A percentile compares a stretch with the other conserved stretches of the same genome.
Evolutionary conservation across 1,140 invertebrate species (phyloP).

Genomic region (Pantala flavescens): DNA sequence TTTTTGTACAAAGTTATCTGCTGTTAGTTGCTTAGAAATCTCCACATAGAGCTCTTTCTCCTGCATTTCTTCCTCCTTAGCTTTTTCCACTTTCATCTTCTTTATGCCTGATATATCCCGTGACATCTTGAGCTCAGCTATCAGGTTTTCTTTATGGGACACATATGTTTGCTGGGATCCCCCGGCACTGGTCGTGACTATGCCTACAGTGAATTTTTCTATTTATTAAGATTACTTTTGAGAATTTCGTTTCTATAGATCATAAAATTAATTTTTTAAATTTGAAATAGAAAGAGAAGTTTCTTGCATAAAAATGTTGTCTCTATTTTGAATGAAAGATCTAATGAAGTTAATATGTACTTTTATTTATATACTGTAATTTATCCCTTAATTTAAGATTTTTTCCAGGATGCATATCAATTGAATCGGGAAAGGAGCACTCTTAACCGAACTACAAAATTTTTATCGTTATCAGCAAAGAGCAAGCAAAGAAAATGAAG

Average conservation of each 20-base stretch:
- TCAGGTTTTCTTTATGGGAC: constrained; percentile 70
- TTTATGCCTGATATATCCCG: constrained; percentile 82
- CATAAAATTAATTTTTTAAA: constrained; percentile 31
- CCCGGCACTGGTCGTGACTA: background rate
- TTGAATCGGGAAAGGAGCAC: too few species aligned
- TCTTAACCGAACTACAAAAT: too few species aligned
- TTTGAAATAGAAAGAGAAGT: too few species aligned
- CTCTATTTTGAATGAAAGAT: too few species aligned
- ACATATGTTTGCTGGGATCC: constrained; percentile 44
- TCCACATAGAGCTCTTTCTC: constrained; percentile 72
- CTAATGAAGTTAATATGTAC: too few species aligned
- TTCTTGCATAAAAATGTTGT: too few species aligned
- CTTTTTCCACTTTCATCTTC: constrained; percentile 78
- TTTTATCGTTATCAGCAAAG: constrained; percentile 24
- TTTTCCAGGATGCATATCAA: too few species aligned
- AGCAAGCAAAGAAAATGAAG: background rate
- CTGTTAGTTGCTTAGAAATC: constrained; percentile 71
- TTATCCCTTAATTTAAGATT: too few species aligned
- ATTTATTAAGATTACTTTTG: too few species aligned
- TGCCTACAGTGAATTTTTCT: too few species aligned
- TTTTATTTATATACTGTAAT: too few species aligned
- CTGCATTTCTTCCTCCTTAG: constrained; percentile 63
- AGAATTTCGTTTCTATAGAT: too few species aligned
- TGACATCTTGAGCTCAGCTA: constrained; percentile 79
- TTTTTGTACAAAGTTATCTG: constrained; percentile 79